Conservation (phyloP, 2,797 vertebrate genomes). For the Epinephelus awoara region DNA sequence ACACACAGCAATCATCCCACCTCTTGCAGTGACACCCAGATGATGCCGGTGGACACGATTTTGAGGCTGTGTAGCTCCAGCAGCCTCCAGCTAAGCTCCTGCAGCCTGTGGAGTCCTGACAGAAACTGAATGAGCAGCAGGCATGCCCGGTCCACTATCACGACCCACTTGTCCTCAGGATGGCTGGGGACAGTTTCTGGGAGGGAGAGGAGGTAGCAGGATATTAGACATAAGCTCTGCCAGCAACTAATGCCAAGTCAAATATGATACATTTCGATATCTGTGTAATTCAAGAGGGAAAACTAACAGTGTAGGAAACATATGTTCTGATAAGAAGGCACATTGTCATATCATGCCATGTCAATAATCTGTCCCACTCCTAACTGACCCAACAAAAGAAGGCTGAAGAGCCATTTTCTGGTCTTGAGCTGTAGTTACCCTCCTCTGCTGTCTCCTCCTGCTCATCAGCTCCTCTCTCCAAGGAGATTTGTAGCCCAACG, state of each 20-base stretch:
- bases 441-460: constrained; percentile 58
- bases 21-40: constrained; percentile 88
- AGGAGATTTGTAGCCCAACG: constrained; percentile 61
- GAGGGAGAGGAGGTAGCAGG: not conserved
- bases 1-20: constrained; percentile 53
- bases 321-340: not conserved
- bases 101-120: constrained; percentile 70
- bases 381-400: not conserved
- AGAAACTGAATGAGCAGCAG: constrained; percentile 79
- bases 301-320: not conserved
- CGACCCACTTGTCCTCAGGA: constrained; percentile 74
- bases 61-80: constrained; percentile 88
- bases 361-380: not conserved
- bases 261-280: not conserved
- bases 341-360: not conserved
- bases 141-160: constrained; percentile 80
- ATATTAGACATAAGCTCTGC: not conserved
- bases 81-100: constrained; percentile 83
- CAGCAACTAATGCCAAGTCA: not conserved
- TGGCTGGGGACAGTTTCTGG: constrained; percentile 48
- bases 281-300: not conserved
- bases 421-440: constrained; percentile 53
- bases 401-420: not conserved
- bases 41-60: constrained; percentile 81
- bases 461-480: constrained; percentile 64